Conservation (phyloP, 2,113 vertebrate genomes). For the Ardeotis arabs region DNA sequence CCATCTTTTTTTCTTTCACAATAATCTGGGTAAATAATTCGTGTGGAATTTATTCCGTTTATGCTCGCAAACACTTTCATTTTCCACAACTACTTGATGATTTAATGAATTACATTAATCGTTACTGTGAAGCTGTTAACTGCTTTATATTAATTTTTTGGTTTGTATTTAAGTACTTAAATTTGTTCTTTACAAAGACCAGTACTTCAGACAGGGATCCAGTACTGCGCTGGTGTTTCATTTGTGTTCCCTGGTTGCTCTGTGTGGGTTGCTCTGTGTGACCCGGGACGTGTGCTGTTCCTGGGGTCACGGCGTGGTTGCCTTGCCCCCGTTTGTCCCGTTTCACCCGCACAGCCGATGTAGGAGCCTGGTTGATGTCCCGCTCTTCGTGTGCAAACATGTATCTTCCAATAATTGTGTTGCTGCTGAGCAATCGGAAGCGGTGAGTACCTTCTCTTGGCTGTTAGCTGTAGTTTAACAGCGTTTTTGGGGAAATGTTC, state of each 20-base stretch:
- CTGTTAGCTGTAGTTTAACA: not conserved
- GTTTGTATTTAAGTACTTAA: not conserved
- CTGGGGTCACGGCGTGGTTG: not conserved
- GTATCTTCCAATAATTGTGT: not conserved
- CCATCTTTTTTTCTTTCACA: not conserved
- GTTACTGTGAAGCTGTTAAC: not conserved
- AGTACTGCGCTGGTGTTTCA: not conserved
- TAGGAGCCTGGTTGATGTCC: not conserved
- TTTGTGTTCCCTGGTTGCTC: not conserved
- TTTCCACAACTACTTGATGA: not conserved
- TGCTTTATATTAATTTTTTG: not conserved
- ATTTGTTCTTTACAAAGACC: not conserved
- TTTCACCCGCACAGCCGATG: not conserved
- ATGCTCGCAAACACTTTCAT: not conserved
- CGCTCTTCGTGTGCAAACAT: not conserved
- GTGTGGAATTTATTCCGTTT: not conserved
- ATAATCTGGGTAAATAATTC: not conserved
- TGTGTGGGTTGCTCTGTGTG: not conserved
- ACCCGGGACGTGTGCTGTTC: not conserved
- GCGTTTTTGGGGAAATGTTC: not conserved
- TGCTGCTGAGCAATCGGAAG: not conserved
- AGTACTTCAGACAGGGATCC: not conserved
- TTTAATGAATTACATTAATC: not conserved
- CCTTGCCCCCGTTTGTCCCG: not conserved
- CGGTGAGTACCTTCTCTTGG: constrained; percentile 14